Percentiles rank a stretch among this genome's conserved stretches.
phyloP scores from a whole-genome alignment of 1,140 invertebrate genomes.

The Lordiphosa mommai region DNA sequence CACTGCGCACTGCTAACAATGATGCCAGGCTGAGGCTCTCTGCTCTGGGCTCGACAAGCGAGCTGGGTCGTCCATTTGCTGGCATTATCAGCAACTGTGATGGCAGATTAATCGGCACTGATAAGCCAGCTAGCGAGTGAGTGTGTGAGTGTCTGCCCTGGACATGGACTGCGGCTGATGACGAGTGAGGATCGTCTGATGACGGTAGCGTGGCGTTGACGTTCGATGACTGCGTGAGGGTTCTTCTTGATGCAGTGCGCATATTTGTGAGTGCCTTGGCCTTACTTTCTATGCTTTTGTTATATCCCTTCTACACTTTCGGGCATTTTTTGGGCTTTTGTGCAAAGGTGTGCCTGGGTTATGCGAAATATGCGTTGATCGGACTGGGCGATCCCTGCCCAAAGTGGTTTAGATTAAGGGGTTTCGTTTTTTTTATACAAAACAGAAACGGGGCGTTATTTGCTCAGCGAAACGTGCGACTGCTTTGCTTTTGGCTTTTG shows the following conservation, averaged over 20 bases:
- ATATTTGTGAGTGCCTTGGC: conserved; percentile 17
- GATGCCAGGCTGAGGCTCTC: conserved; percentile 20
- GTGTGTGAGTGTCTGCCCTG: conserved; percentile 24
- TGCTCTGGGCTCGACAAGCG: not conserved
- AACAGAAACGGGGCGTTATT: conserved; percentile 64
- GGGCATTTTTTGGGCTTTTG: conserved; percentile 27
- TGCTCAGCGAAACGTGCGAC: conserved; percentile 73
- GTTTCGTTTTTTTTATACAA: conserved; percentile 52
- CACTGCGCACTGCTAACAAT: conserved; percentile 65
- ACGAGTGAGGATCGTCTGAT: conserved; percentile 62
- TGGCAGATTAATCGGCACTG: conserved; percentile 68
- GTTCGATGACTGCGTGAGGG: conserved; percentile 41
- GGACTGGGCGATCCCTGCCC: conserved; percentile 50
- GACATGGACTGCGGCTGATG: conserved; percentile 26
- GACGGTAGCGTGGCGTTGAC: conserved; percentile 60
- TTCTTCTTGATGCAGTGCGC: not conserved
- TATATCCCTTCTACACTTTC: conserved; percentile 30
- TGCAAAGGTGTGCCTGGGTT: conserved; percentile 67
- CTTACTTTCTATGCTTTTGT: conserved; percentile 46
- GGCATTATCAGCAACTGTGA: conserved; percentile 62
- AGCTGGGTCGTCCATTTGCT: conserved; percentile 46
- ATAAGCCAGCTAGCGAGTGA: conserved; percentile 47
- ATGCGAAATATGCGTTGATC: conserved; percentile 74
- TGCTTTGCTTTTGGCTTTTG: conserved; percentile 38
- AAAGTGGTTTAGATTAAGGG: conserved; percentile 78